These are phyloP conservation scores for Orchestes rusci DNA, from an alignment of 2,888 invertebrate genomes.

Conservation along the genomic window DNA sequence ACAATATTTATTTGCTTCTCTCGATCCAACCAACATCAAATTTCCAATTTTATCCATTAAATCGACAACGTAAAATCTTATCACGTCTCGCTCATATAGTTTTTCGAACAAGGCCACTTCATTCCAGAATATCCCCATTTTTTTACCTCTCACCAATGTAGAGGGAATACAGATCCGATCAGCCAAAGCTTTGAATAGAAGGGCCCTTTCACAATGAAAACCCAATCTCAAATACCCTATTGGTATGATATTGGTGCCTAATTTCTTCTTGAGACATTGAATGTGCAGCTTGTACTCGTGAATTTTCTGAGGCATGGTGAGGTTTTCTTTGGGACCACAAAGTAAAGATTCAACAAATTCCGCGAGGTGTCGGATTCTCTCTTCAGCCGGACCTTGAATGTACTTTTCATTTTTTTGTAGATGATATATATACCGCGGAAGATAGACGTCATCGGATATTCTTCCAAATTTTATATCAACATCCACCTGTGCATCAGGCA, in stretches of 20 bases:
- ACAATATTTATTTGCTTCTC: conserved; percentile 40
- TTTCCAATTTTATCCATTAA: conserved; percentile 43
- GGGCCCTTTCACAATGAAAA: conserved; percentile 46
- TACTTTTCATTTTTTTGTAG: conserved; percentile 26
- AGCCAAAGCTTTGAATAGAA: conserved; percentile 49
- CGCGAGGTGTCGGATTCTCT: conserved; percentile 33
- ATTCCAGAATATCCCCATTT: conserved; percentile 38
- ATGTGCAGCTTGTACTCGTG: conserved; percentile 33
- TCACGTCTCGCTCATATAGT: conserved; percentile 11
- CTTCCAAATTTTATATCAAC: conserved; percentile 28
- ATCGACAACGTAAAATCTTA: conserved; percentile 44
- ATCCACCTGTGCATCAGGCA: conserved; percentile 7
- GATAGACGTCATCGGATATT: conserved; percentile 31
- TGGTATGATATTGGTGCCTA: conserved; percentile 47
- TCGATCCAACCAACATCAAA: conserved; percentile 41
- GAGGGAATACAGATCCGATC: conserved; percentile 47
- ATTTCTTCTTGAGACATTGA: conserved; percentile 31
- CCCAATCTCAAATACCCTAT: conserved; percentile 46
- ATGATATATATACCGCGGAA: conserved; percentile 31
- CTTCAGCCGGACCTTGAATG: conserved; percentile 13
- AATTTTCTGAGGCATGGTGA: conserved; percentile 29
- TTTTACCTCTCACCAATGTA: conserved; percentile 43
- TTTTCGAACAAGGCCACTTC: conserved; percentile 34
- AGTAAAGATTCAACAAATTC: conserved; percentile 33
- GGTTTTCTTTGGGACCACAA: conserved; percentile 31